phyloP scores from a whole-genome alignment of 1,140 invertebrate species.

The Drosophila santomea region DNA sequence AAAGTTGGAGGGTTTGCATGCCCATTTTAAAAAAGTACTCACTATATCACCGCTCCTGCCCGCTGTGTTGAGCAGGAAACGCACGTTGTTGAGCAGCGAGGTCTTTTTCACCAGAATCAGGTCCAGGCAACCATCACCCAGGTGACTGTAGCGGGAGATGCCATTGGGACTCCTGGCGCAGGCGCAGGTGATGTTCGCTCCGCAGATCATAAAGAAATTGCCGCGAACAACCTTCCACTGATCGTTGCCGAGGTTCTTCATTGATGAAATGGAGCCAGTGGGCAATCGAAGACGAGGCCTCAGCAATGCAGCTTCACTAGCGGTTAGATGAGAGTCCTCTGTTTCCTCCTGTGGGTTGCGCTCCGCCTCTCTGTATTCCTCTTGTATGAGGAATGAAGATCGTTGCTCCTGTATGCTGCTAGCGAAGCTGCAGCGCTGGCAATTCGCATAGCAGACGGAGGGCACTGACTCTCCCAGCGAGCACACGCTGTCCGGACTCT shows the following conservation, averaged over 20 bases:
- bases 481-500: constrained; percentile 56
- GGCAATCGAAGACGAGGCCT: constrained; percentile 40
- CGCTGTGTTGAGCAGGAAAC: constrained; percentile 88
- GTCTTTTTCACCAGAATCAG: constrained; percentile 91
- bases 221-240: constrained; percentile 88
- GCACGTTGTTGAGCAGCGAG: constrained; percentile 90
- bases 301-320: constrained; percentile 48
- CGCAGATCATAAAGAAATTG: constrained; percentile 92
- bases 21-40: constrained; percentile 61
- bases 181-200: constrained; percentile 92
- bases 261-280: constrained; percentile 26
- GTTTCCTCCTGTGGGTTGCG: constrained; percentile 35
- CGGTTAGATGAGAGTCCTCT: constrained; percentile 21
- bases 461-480: constrained; percentile 38
- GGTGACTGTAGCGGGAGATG: constrained; percentile 91
- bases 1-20: too few relatives aligned
- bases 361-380: constrained; percentile 32
- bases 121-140: constrained; percentile 93
- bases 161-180: constrained; percentile 91
- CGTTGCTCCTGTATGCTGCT: constrained; percentile 85
- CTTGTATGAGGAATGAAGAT: constrained; percentile 79
- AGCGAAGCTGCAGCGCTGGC: constrained; percentile 67
- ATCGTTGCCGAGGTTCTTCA: constrained; percentile 39
- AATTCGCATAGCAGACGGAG: constrained; percentile 78
- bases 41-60: constrained; percentile 87